phyloP scores from a whole-genome alignment of 2,888 invertebrate species.

The Liodrosophila aerea region DNA sequence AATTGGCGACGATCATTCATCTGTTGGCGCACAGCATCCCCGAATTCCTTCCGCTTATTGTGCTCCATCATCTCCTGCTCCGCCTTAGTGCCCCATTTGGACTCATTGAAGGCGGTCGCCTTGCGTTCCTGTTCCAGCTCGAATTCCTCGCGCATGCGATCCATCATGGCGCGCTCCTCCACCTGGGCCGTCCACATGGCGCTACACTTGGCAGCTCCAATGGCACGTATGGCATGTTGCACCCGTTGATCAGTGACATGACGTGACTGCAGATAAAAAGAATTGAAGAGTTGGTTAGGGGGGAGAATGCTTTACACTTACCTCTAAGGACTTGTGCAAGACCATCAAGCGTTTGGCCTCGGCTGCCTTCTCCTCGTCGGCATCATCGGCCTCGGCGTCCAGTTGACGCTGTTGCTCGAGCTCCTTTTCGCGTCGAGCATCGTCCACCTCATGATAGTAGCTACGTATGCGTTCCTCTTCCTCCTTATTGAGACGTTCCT shows the following conservation, averaged over 20 bases:
- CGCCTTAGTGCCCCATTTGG: constrained; percentile 54
- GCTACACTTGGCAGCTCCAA: constrained; percentile 85
- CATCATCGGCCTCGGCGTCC: constrained; percentile 43
- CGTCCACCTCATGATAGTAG: constrained; percentile 53
- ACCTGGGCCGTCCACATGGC: constrained; percentile 87
- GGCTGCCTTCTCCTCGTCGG: constrained; percentile 38
- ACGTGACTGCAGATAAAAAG: constrained; percentile 19
- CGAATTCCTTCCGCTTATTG: constrained; percentile 51
- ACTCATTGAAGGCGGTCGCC: constrained; percentile 46
- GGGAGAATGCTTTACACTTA: too few species aligned
- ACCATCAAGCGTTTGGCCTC: constrained; percentile 83
- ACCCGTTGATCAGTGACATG: constrained; percentile 75
- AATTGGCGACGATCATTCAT: constrained; percentile 54
- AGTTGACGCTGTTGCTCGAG: constrained; percentile 40
- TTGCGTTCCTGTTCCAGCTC: constrained; percentile 85
- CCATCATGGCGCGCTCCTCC: constrained; percentile 90
- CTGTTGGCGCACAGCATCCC: constrained; percentile 59
- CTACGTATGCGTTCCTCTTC: constrained; percentile 54
- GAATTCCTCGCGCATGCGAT: constrained; percentile 87
- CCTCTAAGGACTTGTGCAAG: constrained; percentile 85
- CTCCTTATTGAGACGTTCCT: constrained; percentile 45
- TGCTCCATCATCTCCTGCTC: constrained; percentile 39
- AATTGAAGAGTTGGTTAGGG: not conserved
- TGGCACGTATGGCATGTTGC: constrained; percentile 83
- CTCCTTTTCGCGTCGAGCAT: constrained; percentile 52